Percentiles rank a stretch among this genome's conserved stretches.
Evolutionary conservation across 2,888 invertebrate genomes (phyloP).

Genomic region (Dromius quadrimaculatus): DNA sequence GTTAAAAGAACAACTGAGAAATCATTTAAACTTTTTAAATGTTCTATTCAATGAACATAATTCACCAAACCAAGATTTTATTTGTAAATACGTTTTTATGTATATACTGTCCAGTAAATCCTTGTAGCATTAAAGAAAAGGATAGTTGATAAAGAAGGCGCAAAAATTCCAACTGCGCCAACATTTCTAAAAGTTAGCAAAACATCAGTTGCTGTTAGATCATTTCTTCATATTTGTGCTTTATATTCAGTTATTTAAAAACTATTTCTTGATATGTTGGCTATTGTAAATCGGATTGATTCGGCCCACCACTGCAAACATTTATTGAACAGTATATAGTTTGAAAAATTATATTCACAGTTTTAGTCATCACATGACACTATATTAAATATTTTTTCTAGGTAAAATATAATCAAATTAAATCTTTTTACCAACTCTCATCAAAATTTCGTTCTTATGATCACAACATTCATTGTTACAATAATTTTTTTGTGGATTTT

Average conservation of each 20-base stretch:
- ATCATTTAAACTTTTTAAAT: conserved; percentile 1
- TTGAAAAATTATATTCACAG: conserved; percentile 11
- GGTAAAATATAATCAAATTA: conserved; percentile 28
- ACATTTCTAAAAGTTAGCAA: too few relatives aligned
- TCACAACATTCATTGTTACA: conserved; percentile 50
- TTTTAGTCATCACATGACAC: conserved; percentile 25
- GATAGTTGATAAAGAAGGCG: too few relatives aligned
- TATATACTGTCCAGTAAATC: too few relatives aligned
- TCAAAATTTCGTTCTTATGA: conserved; percentile 44
- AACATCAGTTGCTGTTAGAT: too few relatives aligned
- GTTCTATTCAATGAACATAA: not conserved
- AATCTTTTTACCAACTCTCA: conserved; percentile 34
- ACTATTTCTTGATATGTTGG: too few relatives aligned
- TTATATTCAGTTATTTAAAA: too few relatives aligned
- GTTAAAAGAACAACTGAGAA: not conserved
- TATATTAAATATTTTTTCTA: conserved; percentile 31
- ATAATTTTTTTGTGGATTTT: conserved; percentile 40
- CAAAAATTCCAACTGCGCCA: too few relatives aligned
- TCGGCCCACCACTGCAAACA: too few relatives aligned
- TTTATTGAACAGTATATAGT: not conserved
- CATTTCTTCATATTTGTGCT: too few relatives aligned
- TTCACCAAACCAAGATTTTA: conserved; percentile 25
- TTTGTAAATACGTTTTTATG: conserved; percentile 1
- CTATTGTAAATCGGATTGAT: too few relatives aligned
- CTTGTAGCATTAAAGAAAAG: too few relatives aligned